Percentiles rank a stretch among this genome's conserved stretches.
Evolutionary conservation across 2,888 invertebrate genomes (phyloP).

Genomic region (Pteria penguin): DNA sequence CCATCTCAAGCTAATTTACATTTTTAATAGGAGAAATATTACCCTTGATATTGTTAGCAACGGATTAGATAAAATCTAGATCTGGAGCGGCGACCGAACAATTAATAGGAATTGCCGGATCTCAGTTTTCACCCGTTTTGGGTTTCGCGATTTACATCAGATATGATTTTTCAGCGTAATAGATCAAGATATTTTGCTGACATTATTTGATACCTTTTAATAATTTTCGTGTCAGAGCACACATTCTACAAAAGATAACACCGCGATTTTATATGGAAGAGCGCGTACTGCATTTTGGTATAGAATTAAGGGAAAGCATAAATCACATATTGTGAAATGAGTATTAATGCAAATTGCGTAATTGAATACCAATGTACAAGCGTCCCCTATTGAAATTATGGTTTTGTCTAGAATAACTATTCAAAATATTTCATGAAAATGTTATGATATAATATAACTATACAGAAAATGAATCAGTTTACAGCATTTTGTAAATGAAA

Average conservation of each 20-base stretch:
- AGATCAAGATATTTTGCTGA: conserved; percentile 21
- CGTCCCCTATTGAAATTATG: background rate
- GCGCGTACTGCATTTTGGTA: background rate
- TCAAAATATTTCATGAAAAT: too few species aligned
- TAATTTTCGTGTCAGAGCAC: conserved; percentile 31
- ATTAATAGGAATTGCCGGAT: conserved; percentile 33
- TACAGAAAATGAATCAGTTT: too few species aligned
- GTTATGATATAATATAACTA: too few species aligned
- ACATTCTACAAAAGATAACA: conserved; percentile 21
- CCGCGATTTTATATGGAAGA: conserved; percentile 17
- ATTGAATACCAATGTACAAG: conserved; percentile 1
- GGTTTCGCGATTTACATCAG: conserved; percentile 32
- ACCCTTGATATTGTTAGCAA: conserved; percentile 32
- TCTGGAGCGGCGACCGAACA: conserved; percentile 35
- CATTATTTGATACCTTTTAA: conserved; percentile 31
- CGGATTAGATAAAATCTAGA: conserved; percentile 42
- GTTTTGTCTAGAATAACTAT: background rate
- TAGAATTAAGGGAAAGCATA: conserved; percentile 7
- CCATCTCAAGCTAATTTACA: conserved; percentile 36
- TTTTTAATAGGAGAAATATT: conserved; percentile 43
- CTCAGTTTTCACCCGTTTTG: conserved; percentile 21
- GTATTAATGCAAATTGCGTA: conserved; percentile 13
- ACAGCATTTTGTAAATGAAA: too few species aligned
- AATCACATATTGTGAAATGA: conserved; percentile 1
- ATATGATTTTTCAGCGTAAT: conserved; percentile 18